Evolutionary conservation across 2,113 vertebrate species (phyloP).

Genomic region (Sisor rabdophorus): DNA sequence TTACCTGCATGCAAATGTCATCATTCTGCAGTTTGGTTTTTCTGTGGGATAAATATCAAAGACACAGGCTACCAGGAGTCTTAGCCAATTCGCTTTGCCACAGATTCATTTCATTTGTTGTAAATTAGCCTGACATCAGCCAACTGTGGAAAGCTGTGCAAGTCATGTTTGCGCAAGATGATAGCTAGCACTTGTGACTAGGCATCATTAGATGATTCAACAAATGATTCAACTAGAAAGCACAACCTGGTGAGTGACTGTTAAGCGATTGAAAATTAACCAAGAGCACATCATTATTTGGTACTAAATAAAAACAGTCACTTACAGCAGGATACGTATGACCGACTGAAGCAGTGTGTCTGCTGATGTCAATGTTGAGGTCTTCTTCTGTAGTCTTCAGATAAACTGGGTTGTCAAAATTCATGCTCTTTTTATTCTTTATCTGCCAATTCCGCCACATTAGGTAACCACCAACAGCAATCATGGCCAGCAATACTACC

Average conservation of each 20-base stretch:
- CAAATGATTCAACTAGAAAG: neutral
- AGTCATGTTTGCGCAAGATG: neutral
- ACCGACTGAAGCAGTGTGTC: conserved; percentile 84
- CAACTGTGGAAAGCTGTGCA: no score
- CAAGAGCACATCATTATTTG: neutral
- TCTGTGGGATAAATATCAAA: no score
- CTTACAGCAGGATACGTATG: conserved; percentile 97
- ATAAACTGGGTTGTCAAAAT: conserved; percentile 98
- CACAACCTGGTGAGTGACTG: neutral
- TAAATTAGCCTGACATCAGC: no score
- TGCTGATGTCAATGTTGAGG: conserved; percentile 88
- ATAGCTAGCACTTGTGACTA: neutral
- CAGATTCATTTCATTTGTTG: no score
- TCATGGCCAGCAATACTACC: conserved; percentile 82
- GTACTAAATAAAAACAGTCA: neutral
- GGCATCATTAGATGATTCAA: no score
- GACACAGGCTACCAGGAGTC: no score
- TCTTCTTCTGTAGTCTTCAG: conserved; percentile 97
- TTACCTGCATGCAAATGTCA: no score
- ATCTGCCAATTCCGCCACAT: conserved; percentile 97
- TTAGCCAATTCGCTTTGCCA: no score
- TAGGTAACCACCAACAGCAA: conserved; percentile 77
- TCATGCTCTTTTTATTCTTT: conserved; percentile 99
- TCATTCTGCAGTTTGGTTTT: no score
- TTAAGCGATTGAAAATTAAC: neutral